These are phyloP conservation scores for Carcina quercana DNA, from an alignment of 2,888 invertebrate species.

Conservation along the genomic window DNA sequence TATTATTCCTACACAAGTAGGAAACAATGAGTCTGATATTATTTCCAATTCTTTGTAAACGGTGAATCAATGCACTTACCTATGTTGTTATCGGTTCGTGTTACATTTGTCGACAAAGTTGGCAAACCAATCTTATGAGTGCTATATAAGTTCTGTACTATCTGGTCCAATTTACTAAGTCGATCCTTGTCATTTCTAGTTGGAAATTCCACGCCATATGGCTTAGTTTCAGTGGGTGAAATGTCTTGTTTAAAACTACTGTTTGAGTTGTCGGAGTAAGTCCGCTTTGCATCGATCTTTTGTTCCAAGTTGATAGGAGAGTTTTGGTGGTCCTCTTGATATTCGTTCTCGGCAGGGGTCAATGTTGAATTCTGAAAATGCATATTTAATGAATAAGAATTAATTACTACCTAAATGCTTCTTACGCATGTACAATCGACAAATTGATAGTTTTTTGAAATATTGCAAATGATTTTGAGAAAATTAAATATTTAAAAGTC, in stretches of 20 bases:
- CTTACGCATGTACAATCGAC: too few species aligned
- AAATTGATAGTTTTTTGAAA: too few species aligned
- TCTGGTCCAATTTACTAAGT: constrained; percentile 62
- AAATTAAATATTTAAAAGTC: too few species aligned
- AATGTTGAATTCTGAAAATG: constrained; percentile 48
- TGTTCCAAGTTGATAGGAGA: constrained; percentile 40
- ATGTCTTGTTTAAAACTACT: constrained; percentile 32
- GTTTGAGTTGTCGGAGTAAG: constrained; percentile 30
- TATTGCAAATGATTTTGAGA: too few species aligned
- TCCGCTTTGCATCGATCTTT: constrained; percentile 24
- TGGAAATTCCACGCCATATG: constrained; percentile 25
- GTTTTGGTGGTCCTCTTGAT: constrained; percentile 24
- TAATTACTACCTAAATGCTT: too few species aligned
- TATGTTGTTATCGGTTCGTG: too few species aligned
- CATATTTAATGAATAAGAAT: neutral
- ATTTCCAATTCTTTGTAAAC: too few species aligned
- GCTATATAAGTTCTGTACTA: constrained; percentile 62
- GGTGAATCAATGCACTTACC: too few species aligned
- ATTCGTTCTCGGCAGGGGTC: constrained; percentile 41
- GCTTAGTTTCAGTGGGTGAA: constrained; percentile 29
- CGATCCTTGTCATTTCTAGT: constrained; percentile 47
- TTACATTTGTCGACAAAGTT: too few species aligned
- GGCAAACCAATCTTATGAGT: constrained; percentile 57
- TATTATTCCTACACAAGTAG: too few species aligned
- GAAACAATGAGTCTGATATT: too few species aligned